These are phyloP conservation scores for Meghimatium bilineatum DNA, from an alignment of 2,888 invertebrate species.

Conservation along the genomic window DNA sequence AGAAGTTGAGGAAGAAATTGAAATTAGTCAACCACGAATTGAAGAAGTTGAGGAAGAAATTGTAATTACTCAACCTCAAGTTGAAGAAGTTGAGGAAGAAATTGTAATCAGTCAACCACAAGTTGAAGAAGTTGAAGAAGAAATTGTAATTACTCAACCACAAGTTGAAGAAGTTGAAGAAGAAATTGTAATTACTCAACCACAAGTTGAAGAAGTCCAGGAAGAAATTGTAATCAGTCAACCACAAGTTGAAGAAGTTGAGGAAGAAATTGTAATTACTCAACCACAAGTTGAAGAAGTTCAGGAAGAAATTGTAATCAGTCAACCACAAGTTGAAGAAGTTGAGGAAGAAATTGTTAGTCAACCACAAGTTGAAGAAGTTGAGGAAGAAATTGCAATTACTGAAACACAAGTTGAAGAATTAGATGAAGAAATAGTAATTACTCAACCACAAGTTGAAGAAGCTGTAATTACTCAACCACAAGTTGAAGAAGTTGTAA, in stretches of 20 bases:
- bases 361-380: constrained; percentile 79
- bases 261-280: constrained; percentile 62
- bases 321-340: constrained; percentile 46
- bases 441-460: constrained; percentile 77
- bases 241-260: constrained; percentile 60
- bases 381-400: constrained; percentile 66
- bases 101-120: constrained; percentile 63
- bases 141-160: constrained; percentile 26
- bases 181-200: constrained; percentile 24
- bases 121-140: constrained; percentile 62
- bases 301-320: constrained; percentile 33
- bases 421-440: constrained; percentile 49
- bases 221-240: constrained; percentile 30
- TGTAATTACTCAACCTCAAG: constrained; percentile 51
- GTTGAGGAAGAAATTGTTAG: constrained; percentile 48
- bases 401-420: constrained; percentile 42
- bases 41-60: constrained; percentile 70
- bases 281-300: constrained; percentile 43
- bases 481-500: constrained; percentile 59
- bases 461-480: constrained; percentile 78
- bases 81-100: constrained; percentile 77
- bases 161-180: constrained; percentile 37
- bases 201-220: constrained; percentile 15
- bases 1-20: constrained; percentile 78
- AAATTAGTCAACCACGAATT: constrained; percentile 63